Conservation (phyloP, 2,888 invertebrate genomes). For the Mesorhabditis spiculigera region DNA sequence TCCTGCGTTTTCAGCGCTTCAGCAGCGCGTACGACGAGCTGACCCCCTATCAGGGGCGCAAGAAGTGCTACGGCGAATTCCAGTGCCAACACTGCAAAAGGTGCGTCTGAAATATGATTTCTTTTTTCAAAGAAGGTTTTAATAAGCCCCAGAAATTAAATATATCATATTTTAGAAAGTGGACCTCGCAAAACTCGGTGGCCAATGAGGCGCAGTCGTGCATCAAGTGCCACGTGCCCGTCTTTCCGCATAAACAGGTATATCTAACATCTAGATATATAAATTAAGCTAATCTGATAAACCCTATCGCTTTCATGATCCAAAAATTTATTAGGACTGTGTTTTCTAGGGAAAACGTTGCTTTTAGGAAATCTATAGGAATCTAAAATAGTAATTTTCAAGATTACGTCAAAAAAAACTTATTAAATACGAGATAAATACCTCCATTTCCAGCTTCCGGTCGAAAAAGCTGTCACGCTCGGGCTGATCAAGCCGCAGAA, state of each 20-base stretch:
- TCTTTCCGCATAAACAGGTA: slow-evolving; percentile 58
- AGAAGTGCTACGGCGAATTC: slow-evolving; percentile 58
- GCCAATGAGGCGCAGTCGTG: slow-evolving; percentile 57
- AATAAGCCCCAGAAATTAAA: neutral
- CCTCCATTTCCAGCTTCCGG: slow-evolving; percentile 45
- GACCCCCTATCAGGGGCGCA: slow-evolving; percentile 58
- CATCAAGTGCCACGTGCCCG: slow-evolving; percentile 56
- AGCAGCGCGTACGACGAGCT: slow-evolving; percentile 55
- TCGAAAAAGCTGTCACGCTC: slow-evolving; percentile 54
- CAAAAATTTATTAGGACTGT: too few relatives aligned
- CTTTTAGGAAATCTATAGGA: too few relatives aligned
- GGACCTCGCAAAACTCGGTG: slow-evolving; percentile 52
- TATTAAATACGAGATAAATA: neutral
- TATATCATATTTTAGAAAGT: slow-evolving; percentile 19
- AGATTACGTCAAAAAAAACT: slow-evolving; percentile 8
- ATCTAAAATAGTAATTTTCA: too few relatives aligned
- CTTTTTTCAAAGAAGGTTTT: neutral
- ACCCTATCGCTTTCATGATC: too few relatives aligned
- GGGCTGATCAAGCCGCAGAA: slow-evolving; percentile 55
- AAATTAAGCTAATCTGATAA: too few relatives aligned
- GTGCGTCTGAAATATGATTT: neutral
- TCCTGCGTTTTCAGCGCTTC: slow-evolving; percentile 45
- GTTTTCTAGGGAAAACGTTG: too few relatives aligned
- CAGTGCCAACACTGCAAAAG: slow-evolving; percentile 37
- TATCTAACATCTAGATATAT: neutral